Evolutionary conservation across 1,140 invertebrate species (phyloP), one percentile per base, ranked within the genome.

Genomic region (Cyrtorhinus lividipennis): DNA sequence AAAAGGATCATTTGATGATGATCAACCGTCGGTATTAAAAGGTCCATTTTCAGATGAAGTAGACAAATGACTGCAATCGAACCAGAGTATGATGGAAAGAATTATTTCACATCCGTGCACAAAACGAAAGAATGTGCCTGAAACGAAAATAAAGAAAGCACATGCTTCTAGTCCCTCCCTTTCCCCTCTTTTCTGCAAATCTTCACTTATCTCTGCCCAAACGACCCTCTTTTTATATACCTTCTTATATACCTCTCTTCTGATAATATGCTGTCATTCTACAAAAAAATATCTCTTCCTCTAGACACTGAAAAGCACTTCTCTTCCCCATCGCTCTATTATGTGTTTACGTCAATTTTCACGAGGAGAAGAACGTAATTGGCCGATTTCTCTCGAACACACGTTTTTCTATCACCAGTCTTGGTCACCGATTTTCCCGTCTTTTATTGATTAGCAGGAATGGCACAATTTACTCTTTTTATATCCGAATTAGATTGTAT

Each of bases 21-120:
- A n/a, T n/a, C n/a, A n/a, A n/a, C n/a, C n/a, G n/a, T n/a, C n/a
- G n/a, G n/a, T n/a, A n/a, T n/a, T n/a, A n/a, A n/a, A n/a, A n/a
- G n/a, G n/a, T n/a, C n/a, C n/a, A n/a, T 53, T 59, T 59, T 61
- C 63, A 60, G 59, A 45, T 53, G 48, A 53, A 53, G 48, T 20
- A 15, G 48, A 53, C 20, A 53, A 53, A 22, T 53, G 48, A 53
- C 48, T 53, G 48, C 10, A 53, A 22, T 53, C 20, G 48, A 20
- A 53, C 5, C 48, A 20, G 48, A 53, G 48, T 13, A 13, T 53
- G 48, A 53, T 53, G 48, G 20, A 20, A 53, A 53, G n/a, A 44
- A 12, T 10, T 53, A 53, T 12, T 20, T 22, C 48, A 53, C 48
- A 53, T 53, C 20, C 48, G 48, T 53, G 48, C 59, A 27, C 59